Base-by-base conservation (phyloP, 2,797 vertebrate species). In the Cirrhinus mrigala region DNA sequence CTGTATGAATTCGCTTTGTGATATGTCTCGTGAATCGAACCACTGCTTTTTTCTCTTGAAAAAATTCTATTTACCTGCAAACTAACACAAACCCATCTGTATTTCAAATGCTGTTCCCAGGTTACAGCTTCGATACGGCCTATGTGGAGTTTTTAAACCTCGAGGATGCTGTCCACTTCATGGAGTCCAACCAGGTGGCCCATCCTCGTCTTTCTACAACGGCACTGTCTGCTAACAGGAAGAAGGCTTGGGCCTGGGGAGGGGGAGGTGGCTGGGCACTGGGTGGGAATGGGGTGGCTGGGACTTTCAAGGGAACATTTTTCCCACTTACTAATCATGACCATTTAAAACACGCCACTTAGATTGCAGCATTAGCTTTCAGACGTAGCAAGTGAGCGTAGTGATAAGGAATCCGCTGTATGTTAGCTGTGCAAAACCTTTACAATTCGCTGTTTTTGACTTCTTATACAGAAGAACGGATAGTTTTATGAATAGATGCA, bases 61-160 rank as follows among this genome's bases (percentile, higher is more conserved):
- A 91, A 92, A 94, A 89, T 82, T 90, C 91, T 88, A 91, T 94
- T 95, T 92, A 91, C 93, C 95, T 94, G 94, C 91, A 93, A 91
- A 99, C 98, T 99, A 99, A 99, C 98, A 96, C 96, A 97, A 97
- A 97, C 97, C 97, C 97, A 97, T 99, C 97, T 99, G 97, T 99
- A 99, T 99, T 99, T 96, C 97, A 99, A 99, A 99, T 99, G 98
- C 98, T 99, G 98, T 99, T 97, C 98, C 98, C 98, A 99, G 98
- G 98, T 99, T 99, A 99, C 98, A 98, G 99, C 98, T 98, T 97
- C 98, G 98, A 99, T 99, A 99, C 97, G 97, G 98, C 98, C 98
- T 99, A 98, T 98, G 98, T 99, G 98, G 98, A 99, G 96, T 99
- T 99, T 99, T 99, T 98, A 97, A 97, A 98, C 98, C 98, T 99